phyloP scores from a whole-genome alignment of 2,797 vertebrate species.

The Myotis pilosus region DNA sequence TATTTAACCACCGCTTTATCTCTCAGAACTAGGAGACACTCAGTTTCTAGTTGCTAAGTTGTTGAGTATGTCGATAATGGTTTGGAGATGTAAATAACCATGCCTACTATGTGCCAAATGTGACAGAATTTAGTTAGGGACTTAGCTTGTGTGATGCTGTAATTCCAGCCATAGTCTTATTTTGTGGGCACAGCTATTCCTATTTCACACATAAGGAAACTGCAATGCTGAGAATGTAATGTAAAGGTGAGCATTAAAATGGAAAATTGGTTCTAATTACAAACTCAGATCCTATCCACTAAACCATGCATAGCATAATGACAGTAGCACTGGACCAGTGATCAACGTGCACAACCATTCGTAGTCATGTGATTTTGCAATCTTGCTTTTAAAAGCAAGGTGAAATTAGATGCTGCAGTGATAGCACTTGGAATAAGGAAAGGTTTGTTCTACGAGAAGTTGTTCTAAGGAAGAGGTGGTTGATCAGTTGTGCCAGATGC shows the following conservation, averaged over 20 bases:
- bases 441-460: not conserved
- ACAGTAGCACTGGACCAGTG: not conserved
- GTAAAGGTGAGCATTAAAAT: not conserved
- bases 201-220: not conserved
- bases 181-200: not conserved
- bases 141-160: not conserved
- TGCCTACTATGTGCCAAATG: not conserved
- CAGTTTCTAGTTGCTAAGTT: not conserved
- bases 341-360: not conserved
- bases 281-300: not conserved
- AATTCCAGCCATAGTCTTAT: not conserved
- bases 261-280: not conserved
- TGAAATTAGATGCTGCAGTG: not conserved
- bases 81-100: not conserved
- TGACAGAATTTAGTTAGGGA: not conserved
- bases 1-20: not conserved
- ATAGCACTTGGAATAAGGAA: not conserved
- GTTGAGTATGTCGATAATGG: not conserved
- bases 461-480: not conserved
- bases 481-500: not conserved
- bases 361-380: not conserved
- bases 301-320: not conserved
- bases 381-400: constrained; percentile 19
- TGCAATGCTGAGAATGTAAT: not conserved
- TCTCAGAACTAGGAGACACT: not conserved